These are phyloP conservation scores for Charaxes varanes DNA, from an alignment of 1,140 invertebrate genomes.

Conservation along the genomic window DNA sequence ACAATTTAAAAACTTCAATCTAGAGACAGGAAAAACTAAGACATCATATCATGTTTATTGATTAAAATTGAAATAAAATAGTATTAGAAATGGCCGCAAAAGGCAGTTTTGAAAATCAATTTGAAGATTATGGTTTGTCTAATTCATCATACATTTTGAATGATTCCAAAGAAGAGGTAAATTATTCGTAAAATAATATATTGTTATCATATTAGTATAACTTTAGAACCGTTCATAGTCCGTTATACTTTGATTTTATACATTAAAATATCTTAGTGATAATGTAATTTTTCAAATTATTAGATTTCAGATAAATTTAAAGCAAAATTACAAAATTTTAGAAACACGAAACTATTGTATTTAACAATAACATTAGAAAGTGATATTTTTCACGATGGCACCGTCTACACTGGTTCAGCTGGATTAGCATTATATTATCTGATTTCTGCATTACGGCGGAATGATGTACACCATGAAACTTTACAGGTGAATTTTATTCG, in stretches of 20 bases:
- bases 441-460: constrained; percentile 23
- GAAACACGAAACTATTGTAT: constrained; percentile 32
- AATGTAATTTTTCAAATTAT: constrained; percentile 13
- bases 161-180: constrained; percentile 29
- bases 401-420: constrained; percentile 73
- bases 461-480: constrained; percentile 25
- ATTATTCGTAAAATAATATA: constrained; percentile 12
- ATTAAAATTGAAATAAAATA: constrained; percentile 2
- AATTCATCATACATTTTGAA: constrained; percentile 28
- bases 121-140: constrained; percentile 30
- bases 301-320: constrained; percentile 45
- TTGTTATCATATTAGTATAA: constrained; percentile 1
- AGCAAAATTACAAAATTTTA: constrained; percentile 44
- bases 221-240: too few relatives aligned
- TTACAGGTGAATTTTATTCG: constrained; percentile 31
- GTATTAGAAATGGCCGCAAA: constrained; percentile 41
- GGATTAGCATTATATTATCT: constrained; percentile 65
- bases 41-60: too few relatives aligned
- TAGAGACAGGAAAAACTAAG: too few relatives aligned
- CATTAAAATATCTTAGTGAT: constrained; percentile 1
- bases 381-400: constrained; percentile 61
- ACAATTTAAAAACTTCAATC: too few relatives aligned
- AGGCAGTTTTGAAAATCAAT: constrained; percentile 44
- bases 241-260: too few relatives aligned
- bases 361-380: constrained; percentile 32